These are phyloP conservation scores for Porites evermanni DNA, from an alignment of 92 coral and sea anemone genomes.

Conservation along the genomic window DNA sequence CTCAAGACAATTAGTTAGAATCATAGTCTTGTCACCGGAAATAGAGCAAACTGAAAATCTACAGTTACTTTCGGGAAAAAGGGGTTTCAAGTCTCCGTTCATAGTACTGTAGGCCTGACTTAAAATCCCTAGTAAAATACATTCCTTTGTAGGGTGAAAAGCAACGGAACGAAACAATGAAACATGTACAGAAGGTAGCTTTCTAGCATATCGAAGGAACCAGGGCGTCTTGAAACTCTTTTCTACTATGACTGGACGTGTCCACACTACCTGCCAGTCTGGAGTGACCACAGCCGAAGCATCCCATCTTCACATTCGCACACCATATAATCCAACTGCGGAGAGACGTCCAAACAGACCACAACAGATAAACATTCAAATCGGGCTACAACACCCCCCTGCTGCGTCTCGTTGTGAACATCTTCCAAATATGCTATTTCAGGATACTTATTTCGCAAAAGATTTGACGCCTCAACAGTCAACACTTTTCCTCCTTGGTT, in stretches of 20 bases:
- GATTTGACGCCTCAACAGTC: constrained; percentile 18
- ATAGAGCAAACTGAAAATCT: constrained; percentile 30
- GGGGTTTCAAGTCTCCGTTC: constrained; percentile 26
- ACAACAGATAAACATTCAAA: constrained; percentile 1
- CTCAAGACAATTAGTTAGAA: constrained; percentile 11
- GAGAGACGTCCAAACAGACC: constrained; percentile 28
- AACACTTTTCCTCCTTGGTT: constrained; percentile 19
- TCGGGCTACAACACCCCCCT: background rate
- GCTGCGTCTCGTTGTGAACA: background rate
- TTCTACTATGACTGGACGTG: background rate
- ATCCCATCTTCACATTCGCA: constrained; percentile 19
- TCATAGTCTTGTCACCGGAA: constrained; percentile 20
- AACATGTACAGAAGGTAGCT: background rate
- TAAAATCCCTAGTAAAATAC: constrained; percentile 39
- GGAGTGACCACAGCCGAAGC: constrained; percentile 28
- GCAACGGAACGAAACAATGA: constrained; percentile 1
- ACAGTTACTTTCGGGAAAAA: constrained; percentile 14
- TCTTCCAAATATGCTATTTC: constrained; percentile 17
- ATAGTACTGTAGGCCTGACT: constrained; percentile 14
- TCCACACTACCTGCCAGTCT: constrained; percentile 13
- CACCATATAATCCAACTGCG: constrained; percentile 22
- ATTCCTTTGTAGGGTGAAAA: constrained; percentile 23
- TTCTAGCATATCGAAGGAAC: background rate
- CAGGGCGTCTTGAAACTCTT: background rate
- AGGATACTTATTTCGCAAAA: constrained; percentile 18